Base-by-base conservation (phyloP, 2,113 vertebrate species). In the Falcunculus frontatus region DNA sequence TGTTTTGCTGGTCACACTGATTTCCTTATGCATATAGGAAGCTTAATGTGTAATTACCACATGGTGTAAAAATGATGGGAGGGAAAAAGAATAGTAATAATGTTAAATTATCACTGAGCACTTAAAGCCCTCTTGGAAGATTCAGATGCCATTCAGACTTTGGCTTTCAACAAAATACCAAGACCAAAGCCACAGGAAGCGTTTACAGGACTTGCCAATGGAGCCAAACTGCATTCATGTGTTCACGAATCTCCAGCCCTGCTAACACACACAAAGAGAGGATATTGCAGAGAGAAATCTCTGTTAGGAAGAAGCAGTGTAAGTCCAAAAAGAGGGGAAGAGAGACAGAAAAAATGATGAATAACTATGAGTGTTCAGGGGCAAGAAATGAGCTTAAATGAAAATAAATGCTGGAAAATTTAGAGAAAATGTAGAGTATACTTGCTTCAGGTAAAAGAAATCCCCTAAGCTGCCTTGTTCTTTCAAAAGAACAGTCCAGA, bases 401-500 rank as follows among this genome's bases (percentile, higher is more conserved):
- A 70, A 90, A 67, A 2, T n/a, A 87, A 70, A 78, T 52, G 10
- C n/a, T 47, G 27, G 53, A 67, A 87, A 80, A 88, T 7, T 18
- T 44, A 60, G 69, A 63, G 13, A 55, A 84, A 79, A 82, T 27
- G 5, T 9, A 37, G 2, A 56, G 9, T 26, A n/a, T 13, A 9
- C 5, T 59, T 74, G 39, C 22, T 89, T 70, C 26, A 41, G 30
- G 19, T 59, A 63, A 37, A 83, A 89, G 49, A 85, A 22, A 62
- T 69, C 12, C 37, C 49, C 47, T 59, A 62, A 91, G 56, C 7
- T 19, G 65, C 16, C 10, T 13, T 57, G 9, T 33, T 90, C 37
- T 62, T 77, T 35, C 0, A 0, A 29, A 37, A 37, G 59, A 44
- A 72, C 47, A 82, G 50, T 32, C 50, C 0, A 0, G 37, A 52